Percentiles rank a stretch among this genome's conserved stretches.
These are phyloP conservation scores for Porites evermanni DNA, from an alignment of 92 coral and sea anemone genomes.

Conservation along the genomic window DNA sequence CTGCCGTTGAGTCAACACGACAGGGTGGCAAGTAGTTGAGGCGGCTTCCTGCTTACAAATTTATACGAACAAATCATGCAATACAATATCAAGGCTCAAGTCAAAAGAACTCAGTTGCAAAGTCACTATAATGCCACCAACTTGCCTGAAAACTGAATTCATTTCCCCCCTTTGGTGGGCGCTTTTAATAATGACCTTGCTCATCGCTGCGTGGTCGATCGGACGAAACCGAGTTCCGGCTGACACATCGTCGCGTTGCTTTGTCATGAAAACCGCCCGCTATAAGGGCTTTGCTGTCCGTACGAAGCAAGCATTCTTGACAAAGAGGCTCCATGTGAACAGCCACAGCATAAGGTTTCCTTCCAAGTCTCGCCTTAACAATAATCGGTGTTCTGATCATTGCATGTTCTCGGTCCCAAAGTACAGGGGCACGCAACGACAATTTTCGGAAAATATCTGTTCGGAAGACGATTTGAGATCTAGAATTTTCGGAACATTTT, in stretches of 20 bases:
- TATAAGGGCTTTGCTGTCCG: no score
- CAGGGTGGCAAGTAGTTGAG: not conserved
- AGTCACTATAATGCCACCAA: not conserved
- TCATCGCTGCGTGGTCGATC: not conserved
- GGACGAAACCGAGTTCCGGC: not conserved
- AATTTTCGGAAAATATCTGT: no score
- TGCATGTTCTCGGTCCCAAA: no score
- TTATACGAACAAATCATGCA: not conserved
- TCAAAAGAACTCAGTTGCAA: not conserved
- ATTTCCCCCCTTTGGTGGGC: not conserved
- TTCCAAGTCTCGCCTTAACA: no score
- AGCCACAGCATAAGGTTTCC: no score
- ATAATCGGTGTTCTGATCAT: no score
- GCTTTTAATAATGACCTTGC: not conserved
- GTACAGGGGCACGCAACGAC: no score
- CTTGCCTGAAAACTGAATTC: not conserved
- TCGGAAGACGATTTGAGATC: no score
- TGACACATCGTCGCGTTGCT: not conserved
- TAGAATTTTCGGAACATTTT: no score
- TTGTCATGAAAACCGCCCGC: no score
- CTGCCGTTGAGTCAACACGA: not conserved
- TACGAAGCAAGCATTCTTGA: no score
- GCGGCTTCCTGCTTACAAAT: conserved; percentile 14
- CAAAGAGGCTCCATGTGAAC: no score
- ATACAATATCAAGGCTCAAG: not conserved